Evolutionary conservation across 2,797 vertebrate genomes (phyloP).

Genomic region (Oreonectes daqikongensis): DNA sequence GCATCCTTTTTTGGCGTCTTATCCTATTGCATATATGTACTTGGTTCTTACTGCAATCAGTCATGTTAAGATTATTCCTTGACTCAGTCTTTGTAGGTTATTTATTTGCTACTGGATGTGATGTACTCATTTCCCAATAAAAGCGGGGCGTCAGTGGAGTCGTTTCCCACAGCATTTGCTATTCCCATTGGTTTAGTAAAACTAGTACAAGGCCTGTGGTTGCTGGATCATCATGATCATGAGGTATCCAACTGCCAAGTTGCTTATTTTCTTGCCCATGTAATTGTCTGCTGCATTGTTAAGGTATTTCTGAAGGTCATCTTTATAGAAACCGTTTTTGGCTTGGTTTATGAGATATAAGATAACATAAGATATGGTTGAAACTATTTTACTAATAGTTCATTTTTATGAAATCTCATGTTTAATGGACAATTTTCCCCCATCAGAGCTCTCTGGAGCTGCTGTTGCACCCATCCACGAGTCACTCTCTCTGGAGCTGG

Average conservation of each 20-base stretch:
- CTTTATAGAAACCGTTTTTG: background rate
- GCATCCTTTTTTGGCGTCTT: slow-evolving; percentile 83
- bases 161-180: slow-evolving; percentile 91
- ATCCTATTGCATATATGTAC: background rate
- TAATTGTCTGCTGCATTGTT: background rate
- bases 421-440: background rate
- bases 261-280: background rate
- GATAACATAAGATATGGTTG: background rate
- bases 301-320: background rate
- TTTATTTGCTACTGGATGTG: slow-evolving; percentile 93
- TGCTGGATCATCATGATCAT: slow-evolving; percentile 91
- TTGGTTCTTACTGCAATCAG: background rate
- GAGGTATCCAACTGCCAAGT: slow-evolving; percentile 76
- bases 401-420: too few relatives aligned
- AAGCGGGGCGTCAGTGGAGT: slow-evolving; percentile 82
- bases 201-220: slow-evolving; percentile 92
- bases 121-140: slow-evolving; percentile 90
- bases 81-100: slow-evolving; percentile 77
- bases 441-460: slow-evolving; percentile 88
- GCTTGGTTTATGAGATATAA: background rate
- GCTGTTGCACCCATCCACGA: slow-evolving; percentile 89
- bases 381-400: background rate
- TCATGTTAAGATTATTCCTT: slow-evolving; percentile 61
- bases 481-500: slow-evolving; percentile 83
- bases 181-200: slow-evolving; percentile 90